These are phyloP conservation scores for Dinomys branickii DNA, from an alignment of 2,113 vertebrate species.

Conservation along the genomic window DNA sequence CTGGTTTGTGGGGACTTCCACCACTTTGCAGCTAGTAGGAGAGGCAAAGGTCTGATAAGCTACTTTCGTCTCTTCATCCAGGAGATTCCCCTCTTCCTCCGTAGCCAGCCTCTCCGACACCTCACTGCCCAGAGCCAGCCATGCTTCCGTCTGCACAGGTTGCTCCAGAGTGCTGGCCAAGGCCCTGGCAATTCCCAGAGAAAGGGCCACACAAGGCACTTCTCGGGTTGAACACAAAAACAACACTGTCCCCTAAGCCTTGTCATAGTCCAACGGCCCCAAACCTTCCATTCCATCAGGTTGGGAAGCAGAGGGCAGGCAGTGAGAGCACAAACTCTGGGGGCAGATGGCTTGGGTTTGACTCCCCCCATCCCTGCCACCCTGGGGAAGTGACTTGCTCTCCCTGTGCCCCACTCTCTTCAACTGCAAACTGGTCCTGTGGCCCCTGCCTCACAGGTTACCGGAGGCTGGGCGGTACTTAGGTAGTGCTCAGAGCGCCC, in stretches of 20 bases:
- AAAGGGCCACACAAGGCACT: background rate
- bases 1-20: background rate
- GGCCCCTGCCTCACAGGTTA: background rate
- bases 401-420: background rate
- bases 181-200: background rate
- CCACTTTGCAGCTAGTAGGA: background rate
- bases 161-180: background rate
- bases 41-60: background rate
- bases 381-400: background rate
- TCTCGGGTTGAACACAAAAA: background rate
- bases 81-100: background rate
- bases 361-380: background rate
- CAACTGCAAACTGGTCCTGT: background rate
- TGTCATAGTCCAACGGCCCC: background rate
- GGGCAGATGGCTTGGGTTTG: background rate
- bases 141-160: background rate
- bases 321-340: background rate
- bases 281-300: background rate
- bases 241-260: background rate
- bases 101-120: background rate
- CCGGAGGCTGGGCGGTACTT: fast-evolving
- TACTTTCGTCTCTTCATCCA: background rate
- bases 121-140: background rate
- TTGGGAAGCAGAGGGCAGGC: background rate
- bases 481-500: background rate